These are phyloP conservation scores for Macroteleia sp. DNA, from an alignment of 2,888 invertebrate genomes.

Conservation along the genomic window DNA sequence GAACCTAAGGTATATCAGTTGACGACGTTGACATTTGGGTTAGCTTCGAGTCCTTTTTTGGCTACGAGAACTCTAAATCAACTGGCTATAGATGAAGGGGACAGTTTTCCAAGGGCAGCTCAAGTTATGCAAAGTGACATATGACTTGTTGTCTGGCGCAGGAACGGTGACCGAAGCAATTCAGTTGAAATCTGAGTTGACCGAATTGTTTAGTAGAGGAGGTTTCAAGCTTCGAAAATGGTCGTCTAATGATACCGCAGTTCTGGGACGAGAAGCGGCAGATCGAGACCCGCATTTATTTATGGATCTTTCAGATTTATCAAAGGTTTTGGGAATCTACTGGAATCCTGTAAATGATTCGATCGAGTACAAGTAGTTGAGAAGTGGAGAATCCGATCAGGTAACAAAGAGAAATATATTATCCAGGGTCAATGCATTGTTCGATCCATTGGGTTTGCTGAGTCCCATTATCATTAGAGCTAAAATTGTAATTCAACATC, in stretches of 20 bases:
- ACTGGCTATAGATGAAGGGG: neutral
- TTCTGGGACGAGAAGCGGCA: neutral
- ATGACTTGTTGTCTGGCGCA: neutral
- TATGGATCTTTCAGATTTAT: neutral
- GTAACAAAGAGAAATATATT: conserved; percentile 6
- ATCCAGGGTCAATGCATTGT: conserved; percentile 5
- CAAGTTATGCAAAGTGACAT: neutral
- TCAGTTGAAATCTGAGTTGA: neutral
- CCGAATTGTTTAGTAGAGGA: neutral
- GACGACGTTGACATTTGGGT: neutral
- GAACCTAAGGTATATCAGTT: conserved; percentile 1
- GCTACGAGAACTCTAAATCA: conserved; percentile 1
- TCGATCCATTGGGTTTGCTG: conserved; percentile 13
- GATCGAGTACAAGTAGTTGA: neutral
- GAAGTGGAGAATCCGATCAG: neutral
- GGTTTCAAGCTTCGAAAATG: conserved; percentile 4
- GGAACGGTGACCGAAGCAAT: neutral
- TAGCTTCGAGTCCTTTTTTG: neutral
- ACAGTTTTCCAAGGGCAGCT: neutral
- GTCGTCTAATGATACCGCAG: neutral
- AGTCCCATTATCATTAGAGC: conserved; percentile 13
- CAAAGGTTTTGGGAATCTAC: conserved; percentile 11
- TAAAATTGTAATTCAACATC: conserved; percentile 5
- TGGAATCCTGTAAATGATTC: conserved; percentile 1
- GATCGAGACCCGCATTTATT: neutral